Percentiles rank a stretch among this genome's conserved stretches.
These are phyloP conservation scores for Adineta ricciae DNA, from an alignment of 2,888 invertebrate genomes.

Conservation along the genomic window DNA sequence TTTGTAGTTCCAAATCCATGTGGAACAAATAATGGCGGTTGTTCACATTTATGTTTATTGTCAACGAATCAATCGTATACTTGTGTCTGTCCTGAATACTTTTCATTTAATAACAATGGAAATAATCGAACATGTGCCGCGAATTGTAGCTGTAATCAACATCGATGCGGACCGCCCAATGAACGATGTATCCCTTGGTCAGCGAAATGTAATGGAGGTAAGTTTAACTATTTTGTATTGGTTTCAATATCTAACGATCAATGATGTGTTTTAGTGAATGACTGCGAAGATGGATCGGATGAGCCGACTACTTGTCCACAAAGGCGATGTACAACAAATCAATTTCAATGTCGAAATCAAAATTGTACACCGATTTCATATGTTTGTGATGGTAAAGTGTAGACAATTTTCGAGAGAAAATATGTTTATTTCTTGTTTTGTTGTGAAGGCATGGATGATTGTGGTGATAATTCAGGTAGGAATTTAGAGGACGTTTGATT, in stretches of 20 bases:
- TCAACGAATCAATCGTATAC: conserved; percentile 60
- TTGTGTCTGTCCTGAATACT: conserved; percentile 91
- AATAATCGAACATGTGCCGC: conserved; percentile 69
- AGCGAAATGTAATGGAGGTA: conserved; percentile 29
- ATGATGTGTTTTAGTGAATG: conserved; percentile 43
- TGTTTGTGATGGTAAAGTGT: conserved; percentile 22
- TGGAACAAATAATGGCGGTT: conserved; percentile 68
- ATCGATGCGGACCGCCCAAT: conserved; percentile 38
- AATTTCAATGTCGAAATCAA: conserved; percentile 30
- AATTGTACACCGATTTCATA: conserved; percentile 23
- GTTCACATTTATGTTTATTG: conserved; percentile 81
- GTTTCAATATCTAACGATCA: too few relatives aligned
- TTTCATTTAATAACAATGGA: conserved; percentile 62
- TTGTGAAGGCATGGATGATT: neutral
- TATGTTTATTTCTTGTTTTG: neutral
- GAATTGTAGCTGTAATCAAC: conserved; percentile 67
- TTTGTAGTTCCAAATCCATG: conserved; percentile 21
- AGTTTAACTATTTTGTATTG: too few relatives aligned
- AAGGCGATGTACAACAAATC: neutral
- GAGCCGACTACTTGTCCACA: conserved; percentile 26
- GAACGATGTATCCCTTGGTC: conserved; percentile 28
- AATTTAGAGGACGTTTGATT: neutral
- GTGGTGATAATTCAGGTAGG: conserved; percentile 31
- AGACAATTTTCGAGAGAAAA: neutral
- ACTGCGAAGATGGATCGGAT: conserved; percentile 59